A percentile compares a stretch with the other conserved stretches of the same genome.
Conservation (phyloP, 2,797 vertebrate genomes). For the Mormyrus proboscirostris region DNA sequence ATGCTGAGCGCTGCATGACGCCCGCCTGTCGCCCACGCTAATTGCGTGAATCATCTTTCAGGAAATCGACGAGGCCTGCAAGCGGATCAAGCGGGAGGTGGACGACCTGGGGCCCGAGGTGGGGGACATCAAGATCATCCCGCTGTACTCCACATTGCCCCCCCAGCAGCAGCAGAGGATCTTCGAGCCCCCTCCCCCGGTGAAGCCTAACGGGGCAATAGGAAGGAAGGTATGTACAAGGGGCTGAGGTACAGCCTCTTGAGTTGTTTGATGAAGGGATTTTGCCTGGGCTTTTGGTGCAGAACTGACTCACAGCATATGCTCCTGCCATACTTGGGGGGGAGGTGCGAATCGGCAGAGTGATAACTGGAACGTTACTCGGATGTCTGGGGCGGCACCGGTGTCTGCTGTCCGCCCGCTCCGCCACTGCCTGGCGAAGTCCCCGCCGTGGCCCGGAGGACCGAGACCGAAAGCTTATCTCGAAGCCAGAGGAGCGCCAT, state of each 20-base stretch:
- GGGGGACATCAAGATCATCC: constrained; percentile 99
- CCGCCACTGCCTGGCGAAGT: constrained; percentile 35
- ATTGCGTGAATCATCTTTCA: constrained; percentile 45
- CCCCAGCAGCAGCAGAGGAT: constrained; percentile 96
- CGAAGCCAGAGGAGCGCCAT: constrained; percentile 16
- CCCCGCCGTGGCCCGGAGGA: constrained; percentile 24
- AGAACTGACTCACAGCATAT: constrained; percentile 68
- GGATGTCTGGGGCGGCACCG: constrained; percentile 49
- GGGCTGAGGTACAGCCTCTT: background rate
- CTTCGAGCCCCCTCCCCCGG: constrained; percentile 92
- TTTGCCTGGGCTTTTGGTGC: constrained; percentile 51
- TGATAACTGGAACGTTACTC: constrained; percentile 6
- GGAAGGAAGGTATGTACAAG: constrained; percentile 80
- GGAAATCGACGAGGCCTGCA: constrained; percentile 99
- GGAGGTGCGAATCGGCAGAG: background rate
- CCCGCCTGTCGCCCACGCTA: constrained; percentile 14
- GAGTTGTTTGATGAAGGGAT: constrained; percentile 28
- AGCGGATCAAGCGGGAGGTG: constrained; percentile 96
- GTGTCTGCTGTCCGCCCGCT: constrained; percentile 41
- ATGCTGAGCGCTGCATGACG: background rate
- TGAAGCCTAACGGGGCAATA: constrained; percentile 90
- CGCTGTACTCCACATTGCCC: constrained; percentile 94
- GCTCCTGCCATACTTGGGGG: constrained; percentile 43
- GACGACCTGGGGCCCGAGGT: constrained; percentile 97
- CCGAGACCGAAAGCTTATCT: constrained; percentile 17